Base-by-base conservation (phyloP, 1,140 invertebrate species). In the Ephestia elutella region DNA sequence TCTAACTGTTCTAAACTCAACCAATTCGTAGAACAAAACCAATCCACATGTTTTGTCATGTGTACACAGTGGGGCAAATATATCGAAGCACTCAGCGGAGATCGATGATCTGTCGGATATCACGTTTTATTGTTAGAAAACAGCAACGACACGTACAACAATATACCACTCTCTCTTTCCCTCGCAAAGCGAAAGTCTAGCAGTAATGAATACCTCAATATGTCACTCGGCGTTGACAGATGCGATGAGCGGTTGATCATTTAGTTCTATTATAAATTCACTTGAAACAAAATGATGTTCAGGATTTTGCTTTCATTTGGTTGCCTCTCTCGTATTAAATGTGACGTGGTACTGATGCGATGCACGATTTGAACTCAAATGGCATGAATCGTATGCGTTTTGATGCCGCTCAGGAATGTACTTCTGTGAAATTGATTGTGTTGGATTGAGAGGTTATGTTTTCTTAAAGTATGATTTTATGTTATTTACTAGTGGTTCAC, bases 121-220 rank as follows among this genome's bases (percentile, higher is more conserved):
- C 38, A 17, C 38, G 38, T 44, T 44, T 44, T 44, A 25, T 53
- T 53, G 50, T 53, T 53, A 53, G 50, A 53, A 53, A 53, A 20
- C 21, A 50, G 8, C 7, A 25, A 25, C 18, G 13, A 53, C 21
- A 25, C 50, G 19, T 11, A 15, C 15, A n/a, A n/a, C 19, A 25
- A 9, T 25, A 21, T 53, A 21, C 9, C 5, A 0, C 49, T 10
- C 3, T 50, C 50, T 53, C 19, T 11, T 18, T 53, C 20, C 18
- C 13, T 53, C 65, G 19, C 13, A 25, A 57, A 38, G 60, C 59
- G 25, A 32, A 32, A 32, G 30, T 11, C 21, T n/a, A 5, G 25
- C 25, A 48, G 57, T 65, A 60, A 68, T 65, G 56, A 68, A 68
- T 60, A 63, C 65, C 66, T 62, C 62, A 62, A 68, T 68, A 68